These are phyloP conservation scores for Smutsia temminckii DNA, from an alignment of 2,797 vertebrate species.

Conservation along the genomic window DNA sequence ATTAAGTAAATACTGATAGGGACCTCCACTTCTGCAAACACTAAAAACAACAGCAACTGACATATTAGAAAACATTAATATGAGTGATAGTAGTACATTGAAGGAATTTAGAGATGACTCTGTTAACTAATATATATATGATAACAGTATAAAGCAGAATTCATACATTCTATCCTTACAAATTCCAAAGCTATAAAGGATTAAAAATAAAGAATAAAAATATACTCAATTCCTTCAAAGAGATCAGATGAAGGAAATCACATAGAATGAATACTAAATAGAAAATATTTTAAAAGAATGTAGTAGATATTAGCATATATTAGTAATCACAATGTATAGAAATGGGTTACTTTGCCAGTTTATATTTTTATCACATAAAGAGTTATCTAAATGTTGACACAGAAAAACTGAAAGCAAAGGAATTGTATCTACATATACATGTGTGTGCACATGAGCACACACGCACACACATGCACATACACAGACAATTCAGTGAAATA, in stretches of 20 bases:
- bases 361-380: background rate
- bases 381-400: background rate
- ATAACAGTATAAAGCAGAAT: slow-evolving; percentile 20
- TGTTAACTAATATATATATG: background rate
- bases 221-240: background rate
- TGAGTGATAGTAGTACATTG: background rate
- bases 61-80: background rate
- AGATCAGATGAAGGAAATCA: background rate
- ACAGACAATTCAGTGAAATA: background rate
- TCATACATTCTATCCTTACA: background rate
- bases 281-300: background rate
- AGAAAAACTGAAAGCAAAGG: background rate
- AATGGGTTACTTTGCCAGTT: background rate
- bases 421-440: background rate
- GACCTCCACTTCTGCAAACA: background rate
- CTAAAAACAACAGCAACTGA: background rate
- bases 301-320: background rate
- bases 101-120: background rate
- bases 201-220: background rate
- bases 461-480: background rate
- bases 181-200: background rate
- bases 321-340: background rate
- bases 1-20: background rate
- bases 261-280: background rate
- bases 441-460: background rate